Evolutionary conservation across 2,888 invertebrate genomes (phyloP).

Genomic region (Blastobasis adustella): DNA sequence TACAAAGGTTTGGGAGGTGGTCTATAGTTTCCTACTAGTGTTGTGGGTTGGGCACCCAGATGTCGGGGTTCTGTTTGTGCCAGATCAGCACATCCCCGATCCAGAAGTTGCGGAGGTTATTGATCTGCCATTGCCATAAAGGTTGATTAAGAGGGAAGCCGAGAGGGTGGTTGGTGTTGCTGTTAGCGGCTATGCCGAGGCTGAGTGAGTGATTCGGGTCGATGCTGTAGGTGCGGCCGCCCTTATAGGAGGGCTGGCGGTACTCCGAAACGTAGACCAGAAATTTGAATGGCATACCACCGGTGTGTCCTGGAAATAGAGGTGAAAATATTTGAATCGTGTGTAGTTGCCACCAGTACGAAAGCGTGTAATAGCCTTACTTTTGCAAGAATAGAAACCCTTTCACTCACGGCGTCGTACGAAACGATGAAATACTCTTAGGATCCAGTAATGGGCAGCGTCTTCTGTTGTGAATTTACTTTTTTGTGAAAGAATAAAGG

Average conservation of each 20-base stretch:
- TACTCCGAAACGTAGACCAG: slow-evolving; percentile 76
- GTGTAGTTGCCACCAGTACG: too few relatives aligned
- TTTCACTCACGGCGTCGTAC: too few relatives aligned
- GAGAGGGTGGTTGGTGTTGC: slow-evolving; percentile 61
- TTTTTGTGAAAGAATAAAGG: too few relatives aligned
- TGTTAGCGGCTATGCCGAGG: slow-evolving; percentile 56
- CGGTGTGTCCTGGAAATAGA: slow-evolving; percentile 39
- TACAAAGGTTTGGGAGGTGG: too few relatives aligned
- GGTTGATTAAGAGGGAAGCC: slow-evolving; percentile 75
- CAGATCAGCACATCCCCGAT: slow-evolving; percentile 67
- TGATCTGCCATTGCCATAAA: slow-evolving; percentile 45
- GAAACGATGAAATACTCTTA: too few relatives aligned
- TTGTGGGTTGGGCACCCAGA: slow-evolving; percentile 37
- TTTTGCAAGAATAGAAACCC: too few relatives aligned
- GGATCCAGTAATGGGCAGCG: too few relatives aligned
- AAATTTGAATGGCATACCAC: slow-evolving; percentile 77
- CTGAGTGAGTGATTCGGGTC: slow-evolving; percentile 69
- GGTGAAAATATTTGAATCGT: too few relatives aligned
- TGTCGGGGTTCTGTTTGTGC: slow-evolving; percentile 63
- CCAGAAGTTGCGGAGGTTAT: slow-evolving; percentile 58
- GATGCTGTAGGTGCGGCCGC: slow-evolving; percentile 47
- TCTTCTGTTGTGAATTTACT: too few relatives aligned
- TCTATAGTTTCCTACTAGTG: too few relatives aligned
- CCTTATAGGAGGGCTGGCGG: slow-evolving; percentile 50
- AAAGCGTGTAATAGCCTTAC: too few relatives aligned